Evolutionary conservation across 2,888 invertebrate species (phyloP).

Genomic region (Trisateles emortualis): DNA sequence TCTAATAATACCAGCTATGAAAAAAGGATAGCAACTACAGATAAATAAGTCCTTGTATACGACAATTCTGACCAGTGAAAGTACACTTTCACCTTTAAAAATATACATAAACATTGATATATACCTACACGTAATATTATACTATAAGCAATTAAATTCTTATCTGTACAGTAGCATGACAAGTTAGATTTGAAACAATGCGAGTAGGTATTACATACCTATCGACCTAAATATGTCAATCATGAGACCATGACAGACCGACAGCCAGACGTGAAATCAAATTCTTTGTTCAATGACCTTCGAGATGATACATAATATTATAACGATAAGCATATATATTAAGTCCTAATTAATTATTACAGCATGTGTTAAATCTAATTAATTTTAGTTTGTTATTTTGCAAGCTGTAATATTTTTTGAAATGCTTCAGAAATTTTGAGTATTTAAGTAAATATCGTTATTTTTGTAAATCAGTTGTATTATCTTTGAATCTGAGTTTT

Average conservation of each 20-base stretch:
- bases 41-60: neutral
- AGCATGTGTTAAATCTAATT: neutral
- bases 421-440: neutral
- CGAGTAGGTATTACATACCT: conserved; percentile 51
- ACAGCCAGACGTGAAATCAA: conserved; percentile 39
- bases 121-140: neutral
- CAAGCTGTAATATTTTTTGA: too few species aligned
- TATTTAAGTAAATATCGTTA: too few species aligned
- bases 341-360: conserved; percentile 10
- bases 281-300: conserved; percentile 59
- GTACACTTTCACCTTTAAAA: conserved; percentile 6
- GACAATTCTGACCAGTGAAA: conserved; percentile 1
- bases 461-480: too few species aligned
- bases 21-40: neutral
- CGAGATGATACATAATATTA: conserved; percentile 61
- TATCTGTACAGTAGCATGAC: conserved; percentile 50
- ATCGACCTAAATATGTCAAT: conserved; percentile 68
- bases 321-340: conserved; percentile 53
- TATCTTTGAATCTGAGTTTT: too few species aligned
- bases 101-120: conserved; percentile 8
- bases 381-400: too few species aligned
- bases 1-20: too few species aligned
- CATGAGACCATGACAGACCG: conserved; percentile 46
- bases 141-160: conserved; percentile 29
- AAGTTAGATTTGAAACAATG: conserved; percentile 61